Evolutionary conservation across 2,797 vertebrate species (phyloP), one percentile per base, ranked within the genome.

Genomic region (Sebastes nivosus): DNA sequence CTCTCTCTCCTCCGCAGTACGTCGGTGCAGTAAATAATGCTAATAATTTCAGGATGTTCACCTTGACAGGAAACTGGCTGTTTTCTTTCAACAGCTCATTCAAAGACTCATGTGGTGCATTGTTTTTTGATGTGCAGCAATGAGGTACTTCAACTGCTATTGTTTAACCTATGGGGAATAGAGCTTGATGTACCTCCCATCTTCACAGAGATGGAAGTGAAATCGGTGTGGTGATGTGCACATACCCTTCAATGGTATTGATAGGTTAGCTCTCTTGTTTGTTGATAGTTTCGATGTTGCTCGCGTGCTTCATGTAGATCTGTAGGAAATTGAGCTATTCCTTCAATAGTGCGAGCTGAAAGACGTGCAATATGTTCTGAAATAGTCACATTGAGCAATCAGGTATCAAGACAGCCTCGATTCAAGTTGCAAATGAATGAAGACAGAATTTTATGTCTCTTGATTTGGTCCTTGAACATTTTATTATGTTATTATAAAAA

Each of bases 121-220:
- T 90, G 81, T 88, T 87, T 89, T 92, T 90, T 92, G 87, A 90
- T 94, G 87, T 93, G 93, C 92, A 89, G 84, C 78, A 85, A 88
- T 81, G 87, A 88, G 88, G 79, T 82, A 83, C 90, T 90, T 92
- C 88, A 89, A 77, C 91, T 84, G 91, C 83, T 90, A 79, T 87
- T 91, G 88, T 94, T 95, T 93, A 94, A 95, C 92, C 92, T 91
- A 80, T 82, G 83, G 91, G 92, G 89, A 95, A 94, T 86, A 91
- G 88, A 81, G 84, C 82, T 87, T 86, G 86, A 84, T 91, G 85
- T 87, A 69, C 75, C 87, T 90, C 67, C 67, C 67, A 65, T 91
- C 81, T 90, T 88, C 87, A 85, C 66, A 88, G 74, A 83, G 72
- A 90, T 90, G 87, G 86, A 93, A 92, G 91, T 82, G 81, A 79